phyloP scores from a whole-genome alignment of 2,797 vertebrate species.

The Premnoplex brunnescens region DNA sequence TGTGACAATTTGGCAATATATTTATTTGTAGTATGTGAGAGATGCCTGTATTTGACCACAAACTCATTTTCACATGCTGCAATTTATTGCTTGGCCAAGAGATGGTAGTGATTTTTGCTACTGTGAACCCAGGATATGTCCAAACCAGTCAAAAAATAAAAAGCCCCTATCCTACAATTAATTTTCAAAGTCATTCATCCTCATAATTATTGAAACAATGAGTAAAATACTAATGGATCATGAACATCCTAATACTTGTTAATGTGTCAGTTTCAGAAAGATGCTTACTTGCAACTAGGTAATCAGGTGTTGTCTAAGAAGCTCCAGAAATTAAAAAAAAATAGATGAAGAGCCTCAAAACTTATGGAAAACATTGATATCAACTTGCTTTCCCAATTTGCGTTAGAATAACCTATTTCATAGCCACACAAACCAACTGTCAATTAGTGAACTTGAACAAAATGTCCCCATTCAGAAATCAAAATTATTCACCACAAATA shows the following conservation, averaged over 20 bases:
- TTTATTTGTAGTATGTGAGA: neutral
- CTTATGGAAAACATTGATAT: neutral
- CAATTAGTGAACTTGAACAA: constrained; percentile 43
- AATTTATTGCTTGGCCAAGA: neutral
- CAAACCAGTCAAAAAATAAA: neutral
- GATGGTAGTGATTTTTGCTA: neutral
- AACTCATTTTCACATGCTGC: neutral
- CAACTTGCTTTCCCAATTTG: neutral
- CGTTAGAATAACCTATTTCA: neutral
- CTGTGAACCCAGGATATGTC: neutral
- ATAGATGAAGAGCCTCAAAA: neutral
- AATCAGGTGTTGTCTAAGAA: neutral
- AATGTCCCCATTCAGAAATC: constrained; percentile 10
- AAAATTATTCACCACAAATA: constrained; percentile 41
- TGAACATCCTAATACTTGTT: neutral
- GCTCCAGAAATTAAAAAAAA: neutral
- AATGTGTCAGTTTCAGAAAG: neutral
- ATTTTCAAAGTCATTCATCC: neutral
- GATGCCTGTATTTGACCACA: neutral
- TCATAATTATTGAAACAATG: neutral
- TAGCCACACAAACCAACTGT: neutral
- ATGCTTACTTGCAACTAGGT: neutral
- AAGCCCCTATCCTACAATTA: neutral
- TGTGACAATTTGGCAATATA: neutral
- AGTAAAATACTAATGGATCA: neutral